Conservation (phyloP, 2,113 vertebrate genomes). For the Azemiops feae region DNA sequence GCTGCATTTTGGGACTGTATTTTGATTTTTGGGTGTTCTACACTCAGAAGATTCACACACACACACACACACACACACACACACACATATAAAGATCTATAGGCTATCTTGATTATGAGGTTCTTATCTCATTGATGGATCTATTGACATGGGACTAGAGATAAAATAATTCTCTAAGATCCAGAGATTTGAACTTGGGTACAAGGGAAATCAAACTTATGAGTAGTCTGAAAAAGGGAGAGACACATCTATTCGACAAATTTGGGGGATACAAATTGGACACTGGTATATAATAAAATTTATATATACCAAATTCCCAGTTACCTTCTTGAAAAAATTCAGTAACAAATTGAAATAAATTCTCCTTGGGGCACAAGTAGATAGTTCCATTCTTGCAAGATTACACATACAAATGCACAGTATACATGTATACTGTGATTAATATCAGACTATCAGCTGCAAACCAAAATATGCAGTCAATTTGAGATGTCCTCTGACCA, state of each 20-base stretch:
- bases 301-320: background rate
- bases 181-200: background rate
- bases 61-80: too few relatives aligned
- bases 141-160: background rate
- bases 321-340: background rate
- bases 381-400: background rate
- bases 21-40: conserved; percentile 51
- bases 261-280: background rate
- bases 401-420: background rate
- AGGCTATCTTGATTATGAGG: background rate
- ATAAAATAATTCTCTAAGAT: background rate
- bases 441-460: background rate
- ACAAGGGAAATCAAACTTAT: background rate
- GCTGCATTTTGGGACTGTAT: conserved; percentile 56
- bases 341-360: background rate
- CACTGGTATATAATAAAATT: background rate
- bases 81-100: background rate
- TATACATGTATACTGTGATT: background rate
- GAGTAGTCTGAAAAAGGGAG: background rate
- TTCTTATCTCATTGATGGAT: background rate
- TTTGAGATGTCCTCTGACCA: background rate
- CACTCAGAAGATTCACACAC: background rate
- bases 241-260: background rate
- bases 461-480: background rate
- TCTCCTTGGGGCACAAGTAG: background rate